Conservation (phyloP, 2,888 invertebrate species). For the Oligia fasciuncula region DNA sequence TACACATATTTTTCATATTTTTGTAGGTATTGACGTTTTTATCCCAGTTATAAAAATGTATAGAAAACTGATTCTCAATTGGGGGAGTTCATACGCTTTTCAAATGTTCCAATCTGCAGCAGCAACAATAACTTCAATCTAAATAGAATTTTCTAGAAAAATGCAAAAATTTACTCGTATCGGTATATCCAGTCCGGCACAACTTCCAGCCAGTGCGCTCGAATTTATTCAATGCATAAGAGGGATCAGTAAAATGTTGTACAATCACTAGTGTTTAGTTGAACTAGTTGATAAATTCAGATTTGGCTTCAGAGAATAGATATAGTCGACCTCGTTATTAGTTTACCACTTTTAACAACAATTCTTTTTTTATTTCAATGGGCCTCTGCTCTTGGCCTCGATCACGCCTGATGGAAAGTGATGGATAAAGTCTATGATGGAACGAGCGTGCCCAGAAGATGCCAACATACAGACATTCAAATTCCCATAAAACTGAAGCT, state of each 20-base stretch:
- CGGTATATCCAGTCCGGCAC: slow-evolving; percentile 12
- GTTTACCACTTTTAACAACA: neutral
- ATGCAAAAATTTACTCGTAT: slow-evolving; percentile 45
- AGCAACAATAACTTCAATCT: slow-evolving; percentile 39
- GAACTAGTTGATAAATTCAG: neutral
- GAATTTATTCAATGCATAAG: slow-evolving; percentile 38
- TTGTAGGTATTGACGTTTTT: neutral
- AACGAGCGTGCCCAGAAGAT: too few relatives aligned
- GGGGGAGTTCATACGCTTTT: slow-evolving; percentile 25
- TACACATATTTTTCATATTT: neutral
- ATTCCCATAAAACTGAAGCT: neutral
- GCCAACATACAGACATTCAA: too few relatives aligned
- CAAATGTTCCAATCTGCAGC: slow-evolving; percentile 34
- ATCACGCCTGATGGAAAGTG: too few relatives aligned
- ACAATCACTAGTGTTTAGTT: slow-evolving; percentile 2
- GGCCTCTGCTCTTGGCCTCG: too few relatives aligned
- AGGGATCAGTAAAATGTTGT: slow-evolving; percentile 17
- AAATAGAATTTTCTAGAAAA: slow-evolving; percentile 44
- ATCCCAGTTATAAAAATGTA: slow-evolving; percentile 7
- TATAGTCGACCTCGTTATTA: neutral
- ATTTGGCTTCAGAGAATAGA: neutral
- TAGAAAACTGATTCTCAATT: slow-evolving; percentile 22
- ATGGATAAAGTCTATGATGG: too few relatives aligned
- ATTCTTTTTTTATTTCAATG: too few relatives aligned
- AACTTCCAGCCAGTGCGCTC: slow-evolving; percentile 20